Percentiles rank a stretch among this genome's conserved stretches.
Conservation (phyloP, 2,797 vertebrate species). For the Gallinago stenura region DNA sequence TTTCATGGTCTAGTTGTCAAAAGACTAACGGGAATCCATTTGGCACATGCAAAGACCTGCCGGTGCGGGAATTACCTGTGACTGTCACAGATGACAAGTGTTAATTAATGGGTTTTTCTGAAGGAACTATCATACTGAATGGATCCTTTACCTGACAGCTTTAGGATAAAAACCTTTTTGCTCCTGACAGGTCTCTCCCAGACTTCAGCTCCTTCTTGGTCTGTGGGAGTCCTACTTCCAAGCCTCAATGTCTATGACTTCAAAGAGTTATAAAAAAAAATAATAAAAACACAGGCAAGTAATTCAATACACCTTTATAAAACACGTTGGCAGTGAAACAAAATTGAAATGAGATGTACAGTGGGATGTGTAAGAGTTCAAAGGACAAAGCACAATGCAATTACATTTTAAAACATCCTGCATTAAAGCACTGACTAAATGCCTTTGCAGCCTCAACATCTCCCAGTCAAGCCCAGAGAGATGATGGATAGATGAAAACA, state of each 20-base stretch:
- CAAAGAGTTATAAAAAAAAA: not conserved
- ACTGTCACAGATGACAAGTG: not conserved
- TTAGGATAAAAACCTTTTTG: not conserved
- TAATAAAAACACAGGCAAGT: not conserved
- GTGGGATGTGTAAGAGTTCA: not conserved
- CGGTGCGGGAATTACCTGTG: constrained; percentile 2
- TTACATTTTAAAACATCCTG: not conserved
- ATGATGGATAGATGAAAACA: not conserved
- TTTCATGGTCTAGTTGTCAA: constrained; percentile 21
- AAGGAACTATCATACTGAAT: not conserved
- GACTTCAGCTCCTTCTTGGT: not conserved
- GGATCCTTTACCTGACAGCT: not conserved
- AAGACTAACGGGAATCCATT: not conserved
- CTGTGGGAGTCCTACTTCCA: not conserved
- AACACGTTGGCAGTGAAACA: fast-evolving
- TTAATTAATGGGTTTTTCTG: constrained; percentile 31
- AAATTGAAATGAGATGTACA: not conserved
- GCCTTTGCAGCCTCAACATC: not conserved
- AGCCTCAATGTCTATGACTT: fast-evolving
- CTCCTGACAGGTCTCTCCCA: not conserved
- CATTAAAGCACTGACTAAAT: not conserved
- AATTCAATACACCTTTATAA: not conserved
- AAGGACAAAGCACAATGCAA: not conserved
- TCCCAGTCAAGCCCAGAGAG: not conserved
- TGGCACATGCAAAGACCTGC: not conserved